Evolutionary conservation across 2,888 invertebrate genomes (phyloP).

Genomic region (Zhuqinia jingwanae): DNA sequence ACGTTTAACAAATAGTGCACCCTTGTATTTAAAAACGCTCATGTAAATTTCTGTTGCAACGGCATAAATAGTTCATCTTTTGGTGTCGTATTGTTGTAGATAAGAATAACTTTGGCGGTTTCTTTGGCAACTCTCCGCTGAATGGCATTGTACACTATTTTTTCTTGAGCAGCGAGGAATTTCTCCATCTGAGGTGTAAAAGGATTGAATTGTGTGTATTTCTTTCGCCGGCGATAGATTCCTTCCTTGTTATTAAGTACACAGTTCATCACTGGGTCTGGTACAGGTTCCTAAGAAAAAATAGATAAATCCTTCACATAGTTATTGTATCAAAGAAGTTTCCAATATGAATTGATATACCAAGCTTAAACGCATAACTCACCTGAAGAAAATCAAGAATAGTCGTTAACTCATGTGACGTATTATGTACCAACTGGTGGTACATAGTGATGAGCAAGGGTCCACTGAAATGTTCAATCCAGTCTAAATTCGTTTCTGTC

Average conservation of each 20-base stretch:
- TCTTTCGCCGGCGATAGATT: constrained; percentile 87
- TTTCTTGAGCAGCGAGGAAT: constrained; percentile 82
- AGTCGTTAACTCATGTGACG: constrained; percentile 83
- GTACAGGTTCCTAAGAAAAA: constrained; percentile 78
- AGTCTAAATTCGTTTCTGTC: constrained; percentile 87
- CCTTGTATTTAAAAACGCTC: constrained; percentile 1
- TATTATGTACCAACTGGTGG: constrained; percentile 84
- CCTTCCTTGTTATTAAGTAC: constrained; percentile 86
- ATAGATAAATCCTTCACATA: background rate
- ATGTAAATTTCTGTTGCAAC: constrained; percentile 43
- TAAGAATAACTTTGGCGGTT: constrained; percentile 62
- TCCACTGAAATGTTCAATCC: constrained; percentile 87
- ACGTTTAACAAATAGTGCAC: background rate
- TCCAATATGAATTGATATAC: too few relatives aligned
- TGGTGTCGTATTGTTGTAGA: constrained; percentile 54
- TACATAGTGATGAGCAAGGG: constrained; percentile 87
- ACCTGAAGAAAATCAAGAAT: constrained; percentile 82
- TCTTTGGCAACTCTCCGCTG: constrained; percentile 71
- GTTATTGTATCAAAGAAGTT: background rate
- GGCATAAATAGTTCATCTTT: constrained; percentile 57
- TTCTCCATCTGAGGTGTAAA: constrained; percentile 85
- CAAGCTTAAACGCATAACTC: too few relatives aligned
- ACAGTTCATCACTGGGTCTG: constrained; percentile 83
- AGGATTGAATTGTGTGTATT: constrained; percentile 86
- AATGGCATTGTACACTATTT: constrained; percentile 83